Conservation (phyloP, 1,140 invertebrate species). For the Copidosoma floridanum region DNA sequence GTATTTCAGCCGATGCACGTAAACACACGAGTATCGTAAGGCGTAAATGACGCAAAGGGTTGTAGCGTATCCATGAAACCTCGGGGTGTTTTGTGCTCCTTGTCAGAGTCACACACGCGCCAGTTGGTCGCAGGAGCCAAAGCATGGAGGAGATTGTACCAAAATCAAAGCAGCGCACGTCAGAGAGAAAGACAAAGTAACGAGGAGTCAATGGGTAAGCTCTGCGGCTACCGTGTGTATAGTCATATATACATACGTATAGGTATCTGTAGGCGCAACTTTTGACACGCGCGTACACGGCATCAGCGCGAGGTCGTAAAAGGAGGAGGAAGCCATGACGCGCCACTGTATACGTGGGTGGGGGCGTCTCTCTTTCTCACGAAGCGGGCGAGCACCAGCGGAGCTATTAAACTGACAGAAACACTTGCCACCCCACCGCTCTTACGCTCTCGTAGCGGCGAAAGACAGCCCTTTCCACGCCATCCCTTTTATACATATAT, state of each 20-base stretch:
- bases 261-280: constrained; percentile 46
- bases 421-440: constrained; percentile 54
- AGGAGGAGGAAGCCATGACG: constrained; percentile 19
- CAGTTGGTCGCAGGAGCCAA: not conserved
- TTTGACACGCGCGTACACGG: constrained; percentile 54
- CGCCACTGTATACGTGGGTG: constrained; percentile 3
- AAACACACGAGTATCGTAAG: too few species aligned
- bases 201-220: too few species aligned
- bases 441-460: constrained; percentile 22
- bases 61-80: too few species aligned
- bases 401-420: constrained; percentile 61
- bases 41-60: too few species aligned
- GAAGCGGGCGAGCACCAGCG: constrained; percentile 30
- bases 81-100: too few species aligned
- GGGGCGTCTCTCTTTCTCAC: too few species aligned
- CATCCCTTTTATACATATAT: constrained; percentile 30
- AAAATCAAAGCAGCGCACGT: constrained; percentile 42
- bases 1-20: too few species aligned
- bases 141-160: too few species aligned
- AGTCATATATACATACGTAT: too few species aligned
- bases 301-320: constrained; percentile 50
- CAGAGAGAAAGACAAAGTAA: not conserved
- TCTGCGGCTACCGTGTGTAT: too few species aligned
- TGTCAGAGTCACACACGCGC: too few species aligned
- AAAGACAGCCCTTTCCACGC: constrained; percentile 29